Evolutionary conservation across 2,113 vertebrate genomes (phyloP).

Genomic region (Cariama cristata): DNA sequence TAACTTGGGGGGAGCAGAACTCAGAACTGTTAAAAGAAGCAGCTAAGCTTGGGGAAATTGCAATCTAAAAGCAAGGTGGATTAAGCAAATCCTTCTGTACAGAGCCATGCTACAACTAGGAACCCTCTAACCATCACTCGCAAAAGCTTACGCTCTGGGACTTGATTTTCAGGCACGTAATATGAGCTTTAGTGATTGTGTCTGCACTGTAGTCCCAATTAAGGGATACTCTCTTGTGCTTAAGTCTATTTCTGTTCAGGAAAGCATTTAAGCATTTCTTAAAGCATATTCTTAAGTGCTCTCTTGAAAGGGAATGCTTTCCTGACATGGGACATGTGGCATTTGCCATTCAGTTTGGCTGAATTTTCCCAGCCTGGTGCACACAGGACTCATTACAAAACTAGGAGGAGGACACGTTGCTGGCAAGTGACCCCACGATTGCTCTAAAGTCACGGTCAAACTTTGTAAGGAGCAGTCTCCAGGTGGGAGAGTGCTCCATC

Average conservation of each 20-base stretch:
- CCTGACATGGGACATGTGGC: neutral
- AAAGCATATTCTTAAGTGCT: conserved; percentile 27
- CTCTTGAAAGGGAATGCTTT: conserved; percentile 5
- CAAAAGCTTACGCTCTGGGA: conserved; percentile 59
- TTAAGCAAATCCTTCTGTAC: conserved; percentile 73
- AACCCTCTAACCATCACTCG: conserved; percentile 59
- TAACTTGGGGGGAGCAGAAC: conserved; percentile 28
- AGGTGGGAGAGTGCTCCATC: neutral
- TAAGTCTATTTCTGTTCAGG: conserved; percentile 61
- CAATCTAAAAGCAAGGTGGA: conserved; percentile 70
- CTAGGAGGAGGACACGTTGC: neutral
- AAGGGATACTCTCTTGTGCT: conserved; percentile 40
- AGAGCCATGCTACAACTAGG: conserved; percentile 63
- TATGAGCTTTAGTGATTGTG: conserved; percentile 61
- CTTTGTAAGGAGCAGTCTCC: neutral
- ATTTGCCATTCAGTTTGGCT: neutral
- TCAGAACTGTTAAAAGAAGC: conserved; percentile 67
- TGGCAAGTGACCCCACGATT: neutral
- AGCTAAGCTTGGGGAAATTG: conserved; percentile 70
- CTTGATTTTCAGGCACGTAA: conserved; percentile 62
- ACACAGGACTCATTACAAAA: neutral
- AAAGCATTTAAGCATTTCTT: conserved; percentile 62
- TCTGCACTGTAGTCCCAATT: conserved; percentile 46
- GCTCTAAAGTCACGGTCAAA: neutral
- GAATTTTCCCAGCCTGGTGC: neutral